A percentile compares a stretch with the other conserved stretches of the same genome.
These are phyloP conservation scores for Holotrichia oblita DNA, from an alignment of 1,140 invertebrate species.

Conservation along the genomic window DNA sequence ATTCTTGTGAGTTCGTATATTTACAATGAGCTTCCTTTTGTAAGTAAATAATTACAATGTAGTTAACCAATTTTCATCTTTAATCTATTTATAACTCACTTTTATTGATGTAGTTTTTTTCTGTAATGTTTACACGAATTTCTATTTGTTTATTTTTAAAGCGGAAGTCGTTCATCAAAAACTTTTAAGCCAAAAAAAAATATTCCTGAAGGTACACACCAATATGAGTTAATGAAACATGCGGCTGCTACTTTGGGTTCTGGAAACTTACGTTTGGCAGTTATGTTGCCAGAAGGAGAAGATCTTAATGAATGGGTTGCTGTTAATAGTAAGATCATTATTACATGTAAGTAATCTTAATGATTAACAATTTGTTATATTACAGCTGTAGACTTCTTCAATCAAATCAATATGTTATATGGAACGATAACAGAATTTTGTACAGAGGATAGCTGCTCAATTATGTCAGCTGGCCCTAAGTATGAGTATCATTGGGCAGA, in stretches of 20 bases:
- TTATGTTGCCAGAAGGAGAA: conserved; percentile 97
- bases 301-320: conserved; percentile 99
- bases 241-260: conserved; percentile 97
- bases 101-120: conserved; percentile 40
- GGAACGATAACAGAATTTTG: conserved; percentile 99
- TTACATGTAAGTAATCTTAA: neutral
- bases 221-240: conserved; percentile 99
- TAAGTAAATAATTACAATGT: conserved; percentile 54
- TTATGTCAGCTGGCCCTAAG: conserved; percentile 98
- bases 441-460: conserved; percentile 96
- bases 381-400: conserved; percentile 98
- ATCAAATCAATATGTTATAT: conserved; percentile 99
- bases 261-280: conserved; percentile 94
- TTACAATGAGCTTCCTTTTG: conserved; percentile 62
- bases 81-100: conserved; percentile 48
- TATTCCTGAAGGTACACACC: conserved; percentile 98
- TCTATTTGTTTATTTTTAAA: conserved; percentile 46
- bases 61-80: neutral
- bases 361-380: conserved; percentile 5
- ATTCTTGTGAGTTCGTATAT: conserved; percentile 17
- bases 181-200: conserved; percentile 99
- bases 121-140: neutral
- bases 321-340: conserved; percentile 88
- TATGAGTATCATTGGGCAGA: conserved; percentile 99
- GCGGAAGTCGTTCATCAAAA: conserved; percentile 89